A percentile compares a stretch with the other conserved stretches of the same genome.
These are phyloP conservation scores for Onychomys leucogaster DNA, from an alignment of 2,797 vertebrate species.

Conservation along the genomic window DNA sequence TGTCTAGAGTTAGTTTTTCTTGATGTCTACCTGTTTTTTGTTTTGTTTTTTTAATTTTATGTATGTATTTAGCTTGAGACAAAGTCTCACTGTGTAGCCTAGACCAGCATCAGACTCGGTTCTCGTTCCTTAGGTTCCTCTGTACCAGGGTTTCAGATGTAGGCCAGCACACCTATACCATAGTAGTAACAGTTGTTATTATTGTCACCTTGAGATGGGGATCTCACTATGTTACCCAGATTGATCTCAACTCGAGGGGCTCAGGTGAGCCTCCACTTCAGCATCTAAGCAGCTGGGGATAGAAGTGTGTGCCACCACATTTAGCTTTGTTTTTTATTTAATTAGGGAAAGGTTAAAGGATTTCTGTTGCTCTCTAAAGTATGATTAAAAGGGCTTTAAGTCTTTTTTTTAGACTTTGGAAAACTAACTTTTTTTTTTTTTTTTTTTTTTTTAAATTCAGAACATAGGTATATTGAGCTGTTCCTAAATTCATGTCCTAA, in stretches of 20 bases:
- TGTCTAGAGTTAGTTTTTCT: not conserved
- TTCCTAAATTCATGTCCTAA: conserved; percentile 92
- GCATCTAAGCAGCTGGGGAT: not conserved
- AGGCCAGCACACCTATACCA: too few species aligned
- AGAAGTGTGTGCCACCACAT: not conserved
- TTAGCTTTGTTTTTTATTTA: not conserved
- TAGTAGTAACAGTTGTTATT: too few species aligned
- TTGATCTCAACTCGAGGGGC: not conserved
- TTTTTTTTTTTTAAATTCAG: conserved; percentile 83
- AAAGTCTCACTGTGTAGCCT: not conserved
- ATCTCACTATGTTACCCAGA: not conserved
- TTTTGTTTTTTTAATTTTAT: not conserved
- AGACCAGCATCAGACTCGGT: not conserved
- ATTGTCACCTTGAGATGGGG: not conserved
- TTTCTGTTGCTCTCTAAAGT: conserved; percentile 42
- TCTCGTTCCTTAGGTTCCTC: not conserved
- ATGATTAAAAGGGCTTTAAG: not conserved
- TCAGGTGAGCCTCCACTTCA: not conserved
- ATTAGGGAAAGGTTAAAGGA: not conserved
- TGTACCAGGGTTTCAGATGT: not conserved
- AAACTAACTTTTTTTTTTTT: not conserved
- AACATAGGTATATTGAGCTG: conserved; percentile 92
- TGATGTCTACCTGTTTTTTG: not conserved
- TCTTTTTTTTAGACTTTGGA: conserved; percentile 52
- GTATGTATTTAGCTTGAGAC: not conserved